Base-by-base conservation (phyloP, 2,797 vertebrate species). In the Hippopotamyrus pictus region DNA sequence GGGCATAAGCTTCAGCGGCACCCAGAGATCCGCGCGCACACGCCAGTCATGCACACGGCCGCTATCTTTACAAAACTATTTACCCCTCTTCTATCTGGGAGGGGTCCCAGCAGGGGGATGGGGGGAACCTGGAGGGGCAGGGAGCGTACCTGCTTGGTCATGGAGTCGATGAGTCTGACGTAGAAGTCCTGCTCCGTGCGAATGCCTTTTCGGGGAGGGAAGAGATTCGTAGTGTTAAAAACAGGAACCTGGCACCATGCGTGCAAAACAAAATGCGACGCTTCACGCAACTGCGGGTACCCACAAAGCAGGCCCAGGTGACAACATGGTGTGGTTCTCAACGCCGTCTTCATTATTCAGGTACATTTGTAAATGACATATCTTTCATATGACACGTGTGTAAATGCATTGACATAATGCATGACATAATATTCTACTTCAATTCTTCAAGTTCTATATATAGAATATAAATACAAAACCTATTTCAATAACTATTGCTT, bases 121-220 rank as follows among this genome's bases (percentile, higher is more conserved):
- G n/a, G 41, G 44, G 41, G 82, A 0, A 29, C n/a, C n/a, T 3
- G 29, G 19, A 12, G 6, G 3, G 22, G 51, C 3, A 54, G 29
- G 89, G 88, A 37, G 90, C 96, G 94, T 94, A 97, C 97, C 96
- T 97, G 97, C 93, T 97, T 97, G 88, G 96, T 97, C 97, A 97
- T 97, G 93, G 97, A 97, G 96, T 99, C 98, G 92, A 99, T 99
- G 92, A 99, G 97, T 88, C 98, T 96, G 88, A 99, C 98, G 90
- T 99, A 99, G 93, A 99, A 98, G 95, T 99, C 98, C 95, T 99
- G 98, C 90, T 98, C 98, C 48, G 97, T 97, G 90, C 97, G 95
- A 92, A 97, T 97, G 86, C 97, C 97, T 97, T 97, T 90, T 86
- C 89, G 92, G 90, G 92, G 84, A 73, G 3, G 65, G 50, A 3